phyloP scores from a whole-genome alignment of 2,888 invertebrate species.

The Athetis lepigone region DNA sequence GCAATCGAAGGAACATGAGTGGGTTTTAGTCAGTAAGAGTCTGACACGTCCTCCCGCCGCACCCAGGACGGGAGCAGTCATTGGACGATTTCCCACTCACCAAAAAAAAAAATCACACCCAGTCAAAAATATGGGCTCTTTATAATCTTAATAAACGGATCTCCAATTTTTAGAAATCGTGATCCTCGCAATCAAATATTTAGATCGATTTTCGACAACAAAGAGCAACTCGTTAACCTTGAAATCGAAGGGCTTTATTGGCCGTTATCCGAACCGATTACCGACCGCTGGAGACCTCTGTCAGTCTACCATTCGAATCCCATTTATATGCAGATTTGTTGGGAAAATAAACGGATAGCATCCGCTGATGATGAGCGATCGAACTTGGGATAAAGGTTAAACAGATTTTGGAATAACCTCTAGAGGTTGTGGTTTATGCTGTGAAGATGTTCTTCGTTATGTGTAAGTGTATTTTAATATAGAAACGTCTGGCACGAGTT shows the following conservation, averaged over 20 bases:
- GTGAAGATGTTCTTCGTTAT: no score
- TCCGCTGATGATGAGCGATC: constrained; percentile 16
- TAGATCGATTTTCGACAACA: constrained; percentile 35
- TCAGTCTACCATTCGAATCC: constrained; percentile 26
- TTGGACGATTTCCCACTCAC: no score
- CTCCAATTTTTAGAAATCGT: constrained; percentile 3
- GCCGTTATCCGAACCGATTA: constrained; percentile 26
- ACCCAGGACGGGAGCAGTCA: no score
- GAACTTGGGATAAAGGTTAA: constrained; percentile 6
- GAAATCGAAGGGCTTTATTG: constrained; percentile 23
- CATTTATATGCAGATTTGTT: constrained; percentile 54
- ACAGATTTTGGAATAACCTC: constrained; percentile 2
- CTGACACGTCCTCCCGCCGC: no score
- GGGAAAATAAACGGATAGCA: constrained; percentile 28
- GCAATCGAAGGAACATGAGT: no score
- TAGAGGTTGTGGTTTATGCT: no score
- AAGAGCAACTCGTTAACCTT: constrained; percentile 53
- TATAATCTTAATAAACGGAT: background rate
- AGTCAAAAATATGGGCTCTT: no score
- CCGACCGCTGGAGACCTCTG: constrained; percentile 46
- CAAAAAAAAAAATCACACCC: no score
- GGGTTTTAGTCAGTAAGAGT: no score
- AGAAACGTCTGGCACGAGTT: no score
- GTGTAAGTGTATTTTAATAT: no score
- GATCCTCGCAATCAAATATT: constrained; percentile 6